A percentile compares a stretch with the other conserved stretches of the same genome.
These are phyloP conservation scores for Anthopleura xanthogrammica DNA, from an alignment of 92 coral and sea anemone genomes.

Conservation along the genomic window DNA sequence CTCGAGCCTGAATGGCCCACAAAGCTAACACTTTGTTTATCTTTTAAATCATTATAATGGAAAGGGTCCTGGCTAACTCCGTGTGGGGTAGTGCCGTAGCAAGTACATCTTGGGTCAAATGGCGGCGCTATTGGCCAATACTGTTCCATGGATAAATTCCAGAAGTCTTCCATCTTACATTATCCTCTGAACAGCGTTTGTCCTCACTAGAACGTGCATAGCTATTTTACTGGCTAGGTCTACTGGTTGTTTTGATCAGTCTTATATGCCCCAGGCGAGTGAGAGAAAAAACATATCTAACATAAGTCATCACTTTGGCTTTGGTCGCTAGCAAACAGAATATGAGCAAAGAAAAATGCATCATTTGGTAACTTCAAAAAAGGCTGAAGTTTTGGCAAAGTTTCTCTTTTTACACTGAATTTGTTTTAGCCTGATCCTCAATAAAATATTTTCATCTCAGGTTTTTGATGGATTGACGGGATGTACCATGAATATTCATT, in stretches of 20 bases:
- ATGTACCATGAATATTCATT: not conserved
- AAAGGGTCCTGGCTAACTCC: not conserved
- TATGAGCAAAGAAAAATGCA: too few species aligned
- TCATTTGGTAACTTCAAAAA: too few species aligned
- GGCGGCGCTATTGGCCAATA: not conserved
- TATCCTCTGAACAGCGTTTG: not conserved
- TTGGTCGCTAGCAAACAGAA: not conserved
- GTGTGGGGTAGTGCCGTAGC: not conserved
- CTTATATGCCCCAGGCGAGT: not conserved
- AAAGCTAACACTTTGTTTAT: not conserved
- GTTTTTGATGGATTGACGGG: not conserved
- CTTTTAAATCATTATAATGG: not conserved
- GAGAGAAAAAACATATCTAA: not conserved
- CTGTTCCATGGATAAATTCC: not conserved
- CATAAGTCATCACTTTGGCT: not conserved
- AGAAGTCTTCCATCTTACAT: not conserved
- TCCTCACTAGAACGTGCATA: not conserved
- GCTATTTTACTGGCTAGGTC: not conserved
- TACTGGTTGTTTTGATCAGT: not conserved
- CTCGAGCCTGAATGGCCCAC: not conserved
- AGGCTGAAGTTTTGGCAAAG: too few species aligned
- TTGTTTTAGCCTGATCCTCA: too few species aligned
- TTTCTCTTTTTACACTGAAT: too few species aligned
- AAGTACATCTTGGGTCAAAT: not conserved
- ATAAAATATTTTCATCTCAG: too few species aligned